Evolutionary conservation across 2,113 vertebrate genomes (phyloP), one percentile per base, ranked within the genome.

Genomic region (Neomonachus schauinslandi): DNA sequence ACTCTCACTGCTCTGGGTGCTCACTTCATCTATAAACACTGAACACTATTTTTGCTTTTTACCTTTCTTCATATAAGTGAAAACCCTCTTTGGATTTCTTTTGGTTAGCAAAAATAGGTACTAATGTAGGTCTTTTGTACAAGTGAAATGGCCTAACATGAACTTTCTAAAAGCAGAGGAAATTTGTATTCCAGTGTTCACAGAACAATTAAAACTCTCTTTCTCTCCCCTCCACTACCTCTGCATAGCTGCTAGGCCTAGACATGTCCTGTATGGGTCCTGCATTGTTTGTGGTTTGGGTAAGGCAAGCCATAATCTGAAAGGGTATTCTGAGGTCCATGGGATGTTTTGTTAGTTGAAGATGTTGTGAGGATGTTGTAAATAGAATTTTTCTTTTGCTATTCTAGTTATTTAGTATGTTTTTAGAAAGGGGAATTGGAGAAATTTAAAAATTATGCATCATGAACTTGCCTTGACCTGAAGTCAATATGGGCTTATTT

Each of bases 401-500:
- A 69, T 63, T 92, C 19, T 76, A 57, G 14, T 59, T 92, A 33
- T 65, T 88, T n/a, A 42, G 6, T 69, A 7, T 93, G 53, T 57
- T 95, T 92, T 87, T 79, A 97, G 39, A 19, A 95, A 53, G 2
- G 39, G 2, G 39, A 19, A 69, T 87, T 83, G 21, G n/a, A 51
- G 46, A 88, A 94, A 85, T 93, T 72, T 0, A 85, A 92, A 81
- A 96, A 51, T 10, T 74, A 31, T 33, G 42, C n/a, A 53, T 95
- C 1, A 28, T 53, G 7, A 89, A 76, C 55, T 89, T 88, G 21
- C 28, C 26, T 15, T 91, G 42, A 91, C 53, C 57, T 82, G 33
- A 93, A 88, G 61, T 87, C 61, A 84, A 94, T 51, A 89, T 59
- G 57, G 59, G 12, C 28, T 95, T 88, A 79, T 79, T 94, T 95